Evolutionary conservation across 92 coral and sea anemone genomes (phyloP), one percentile per base, ranked within the genome.

Genomic region (Ricordea florida): DNA sequence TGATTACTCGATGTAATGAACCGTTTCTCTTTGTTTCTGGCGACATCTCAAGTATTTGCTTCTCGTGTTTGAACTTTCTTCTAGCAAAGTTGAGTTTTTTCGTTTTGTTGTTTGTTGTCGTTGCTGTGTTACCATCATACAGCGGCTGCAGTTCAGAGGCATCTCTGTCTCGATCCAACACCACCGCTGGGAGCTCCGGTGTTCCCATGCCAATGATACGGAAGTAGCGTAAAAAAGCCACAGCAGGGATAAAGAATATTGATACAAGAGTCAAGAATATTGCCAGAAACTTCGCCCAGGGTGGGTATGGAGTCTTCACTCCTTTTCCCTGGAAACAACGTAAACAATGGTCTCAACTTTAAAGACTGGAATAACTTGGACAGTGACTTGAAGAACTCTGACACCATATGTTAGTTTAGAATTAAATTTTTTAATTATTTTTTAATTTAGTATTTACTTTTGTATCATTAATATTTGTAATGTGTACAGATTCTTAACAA

Each of bases 171-270:
- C 58, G 74, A 36, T 80, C 80, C 0, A 90, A 76, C 8, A 84
- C 89, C 25, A 79, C 89, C 0, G 81, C 56, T 29, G 97, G 97
- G 7, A 87, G 85, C 20, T 84, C 85, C 2, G 57, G 63, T 30
- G 72, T 51, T 11, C 66, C 55, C 66, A 74, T 75, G 31, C 84
- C 79, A 21, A 92, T 76, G 48, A 86, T 79, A 18, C 99, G 85
- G 80, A 80, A 92, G 81, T 96, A 92, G 31, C 93, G 82, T 4
- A 92, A 66, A 20, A 96, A 57, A 0, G 96, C 99, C 18, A 96
- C 89, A 21, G 88, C 93, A 4, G 99, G 99, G 5, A 96, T 96
- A 66, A 93, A 96, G 48, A 92, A 80, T 2, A 96, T 93, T 24
- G 99, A 86, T 30, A 83, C 79, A 29, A 96, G 68, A 21, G 89